A percentile compares a stretch with the other conserved stretches of the same genome.
phyloP scores from a whole-genome alignment of 2,888 invertebrate genomes.

The Yponomeuta plumbellus region DNA sequence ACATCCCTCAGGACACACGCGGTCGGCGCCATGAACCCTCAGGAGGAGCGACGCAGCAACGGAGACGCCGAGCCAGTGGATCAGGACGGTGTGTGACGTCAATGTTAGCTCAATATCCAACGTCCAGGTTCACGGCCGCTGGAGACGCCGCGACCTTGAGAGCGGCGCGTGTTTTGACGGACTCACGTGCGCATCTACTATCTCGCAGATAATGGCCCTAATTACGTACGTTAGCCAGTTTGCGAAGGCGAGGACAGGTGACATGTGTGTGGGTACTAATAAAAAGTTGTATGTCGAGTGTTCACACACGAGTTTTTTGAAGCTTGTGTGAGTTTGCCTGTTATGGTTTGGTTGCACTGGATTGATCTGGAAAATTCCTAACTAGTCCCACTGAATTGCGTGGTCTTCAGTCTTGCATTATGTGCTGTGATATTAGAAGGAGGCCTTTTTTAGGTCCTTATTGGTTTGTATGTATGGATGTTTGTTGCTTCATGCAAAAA shows the following conservation, averaged over 20 bases:
- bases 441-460: no score
- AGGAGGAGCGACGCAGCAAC: conserved; percentile 50
- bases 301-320: not conserved
- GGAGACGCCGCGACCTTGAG: not conserved
- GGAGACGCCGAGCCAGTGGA: conserved; percentile 46
- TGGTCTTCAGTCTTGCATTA: no score
- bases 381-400: no score
- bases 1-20: not conserved
- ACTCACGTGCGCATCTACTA: not conserved
- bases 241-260: not conserved
- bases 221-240: not conserved
- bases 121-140: not conserved
- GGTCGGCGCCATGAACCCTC: conserved; percentile 44
- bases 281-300: not conserved
- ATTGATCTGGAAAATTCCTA: no score
- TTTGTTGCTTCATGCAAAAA: no score
- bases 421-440: no score
- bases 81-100: not conserved
- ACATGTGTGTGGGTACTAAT: not conserved
- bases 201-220: not conserved
- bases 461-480: no score
- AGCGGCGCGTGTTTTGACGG: not conserved
- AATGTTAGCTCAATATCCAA: not conserved
- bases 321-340: no score
- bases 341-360: no score